Conservation (phyloP, 2,888 invertebrate species). For the Caenorhabditis japonica region DNA sequence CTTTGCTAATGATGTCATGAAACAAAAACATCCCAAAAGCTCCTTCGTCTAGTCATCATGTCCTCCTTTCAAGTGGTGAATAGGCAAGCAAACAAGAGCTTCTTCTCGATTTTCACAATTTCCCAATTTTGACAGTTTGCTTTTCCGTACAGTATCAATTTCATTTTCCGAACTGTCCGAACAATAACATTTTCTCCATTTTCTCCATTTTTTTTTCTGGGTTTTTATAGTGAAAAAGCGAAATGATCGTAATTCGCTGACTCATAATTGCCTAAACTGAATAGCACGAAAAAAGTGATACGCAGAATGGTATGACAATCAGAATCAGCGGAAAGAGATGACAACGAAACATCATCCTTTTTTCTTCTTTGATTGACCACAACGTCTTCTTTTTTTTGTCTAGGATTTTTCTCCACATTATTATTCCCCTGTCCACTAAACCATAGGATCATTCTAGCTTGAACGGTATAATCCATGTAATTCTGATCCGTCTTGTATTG, state of each 20-base stretch:
- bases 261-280: constrained; percentile 42
- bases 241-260: constrained; percentile 50
- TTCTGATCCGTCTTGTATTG: constrained; percentile 8
- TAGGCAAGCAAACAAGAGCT: constrained; percentile 38
- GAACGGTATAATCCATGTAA: not conserved
- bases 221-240: constrained; percentile 17
- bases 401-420: constrained; percentile 4
- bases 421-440: constrained; percentile 13
- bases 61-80: constrained; percentile 33
- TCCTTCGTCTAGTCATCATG: constrained; percentile 22
- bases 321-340: not conserved
- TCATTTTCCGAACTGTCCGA: constrained; percentile 24
- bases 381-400: not conserved
- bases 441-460: constrained; percentile 8
- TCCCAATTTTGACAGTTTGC: constrained; percentile 10
- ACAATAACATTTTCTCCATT: constrained; percentile 47
- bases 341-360: constrained; percentile 1
- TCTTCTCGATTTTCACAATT: constrained; percentile 38
- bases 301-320: constrained; percentile 29
- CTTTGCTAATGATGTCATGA: constrained; percentile 29
- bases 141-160: constrained; percentile 31
- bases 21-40: constrained; percentile 21
- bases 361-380: constrained; percentile 18
- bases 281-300: constrained; percentile 39
- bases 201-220: not conserved